Conservation (phyloP, 2,888 invertebrate genomes). For the Yponomeuta plumbellus region DNA sequence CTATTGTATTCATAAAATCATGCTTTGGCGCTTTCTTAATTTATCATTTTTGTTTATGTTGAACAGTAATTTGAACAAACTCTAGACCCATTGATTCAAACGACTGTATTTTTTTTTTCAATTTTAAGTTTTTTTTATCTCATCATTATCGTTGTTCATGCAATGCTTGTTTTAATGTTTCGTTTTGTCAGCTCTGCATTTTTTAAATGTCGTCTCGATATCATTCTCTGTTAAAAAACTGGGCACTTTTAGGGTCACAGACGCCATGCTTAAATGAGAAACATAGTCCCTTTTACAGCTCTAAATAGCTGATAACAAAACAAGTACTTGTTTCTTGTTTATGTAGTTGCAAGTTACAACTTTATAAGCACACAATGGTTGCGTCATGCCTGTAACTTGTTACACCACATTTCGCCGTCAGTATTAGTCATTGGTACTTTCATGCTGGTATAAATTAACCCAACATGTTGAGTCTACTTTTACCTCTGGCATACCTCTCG, state of each 20-base stretch:
- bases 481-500: too few species aligned
- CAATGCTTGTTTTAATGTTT: slow-evolving; percentile 40
- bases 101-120: not conserved
- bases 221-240: not conserved
- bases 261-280: not conserved
- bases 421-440: not conserved
- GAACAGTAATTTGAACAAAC: not conserved
- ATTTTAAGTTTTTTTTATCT: not conserved
- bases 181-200: slow-evolving; percentile 67
- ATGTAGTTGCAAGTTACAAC: not conserved
- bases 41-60: not conserved
- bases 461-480: not conserved
- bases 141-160: not conserved
- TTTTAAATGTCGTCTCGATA: slow-evolving; percentile 28
- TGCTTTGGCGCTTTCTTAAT: slow-evolving; percentile 4
- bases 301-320: not conserved
- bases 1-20: slow-evolving; percentile 1
- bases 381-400: not conserved
- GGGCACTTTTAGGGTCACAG: not conserved
- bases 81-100: not conserved
- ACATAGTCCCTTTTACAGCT: not conserved
- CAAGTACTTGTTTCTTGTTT: not conserved
- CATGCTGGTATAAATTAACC: not conserved
- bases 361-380: not conserved
- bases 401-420: not conserved